A percentile compares a stretch with the other conserved stretches of the same genome.
Evolutionary conservation across 2,113 vertebrate species (phyloP).

Genomic region (Noctilio leporinus): DNA sequence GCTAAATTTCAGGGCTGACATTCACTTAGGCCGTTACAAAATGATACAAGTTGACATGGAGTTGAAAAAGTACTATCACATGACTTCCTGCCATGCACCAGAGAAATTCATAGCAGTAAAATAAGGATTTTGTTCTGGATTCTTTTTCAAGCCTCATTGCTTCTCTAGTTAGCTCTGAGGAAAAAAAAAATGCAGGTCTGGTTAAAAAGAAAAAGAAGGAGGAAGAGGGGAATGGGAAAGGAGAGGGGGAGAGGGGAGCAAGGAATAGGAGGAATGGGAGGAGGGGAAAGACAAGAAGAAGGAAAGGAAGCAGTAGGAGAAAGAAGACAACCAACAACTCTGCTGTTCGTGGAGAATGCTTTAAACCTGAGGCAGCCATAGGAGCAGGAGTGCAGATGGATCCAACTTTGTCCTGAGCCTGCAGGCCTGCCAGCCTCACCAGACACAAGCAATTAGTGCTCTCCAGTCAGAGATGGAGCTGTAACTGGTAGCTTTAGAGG

Average conservation of each 20-base stretch:
- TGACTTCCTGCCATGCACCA: constrained; percentile 40
- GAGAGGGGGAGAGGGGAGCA: background rate
- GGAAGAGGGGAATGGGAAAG: background rate
- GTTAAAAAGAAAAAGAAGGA: background rate
- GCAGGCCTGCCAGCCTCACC: background rate
- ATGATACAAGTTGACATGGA: constrained; percentile 50
- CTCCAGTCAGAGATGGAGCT: background rate
- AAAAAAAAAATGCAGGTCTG: constrained; percentile 11
- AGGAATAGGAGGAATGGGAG: background rate
- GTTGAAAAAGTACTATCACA: constrained; percentile 37
- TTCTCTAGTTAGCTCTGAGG: background rate
- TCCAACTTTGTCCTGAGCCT: background rate
- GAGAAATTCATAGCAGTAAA: constrained; percentile 22
- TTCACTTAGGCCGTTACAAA: constrained; percentile 30
- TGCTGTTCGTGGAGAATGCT: background rate
- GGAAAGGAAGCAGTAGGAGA: background rate
- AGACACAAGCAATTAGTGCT: background rate
- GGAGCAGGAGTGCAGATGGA: background rate
- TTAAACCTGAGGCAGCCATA: background rate
- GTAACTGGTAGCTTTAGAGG: background rate
- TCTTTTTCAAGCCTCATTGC: background rate
- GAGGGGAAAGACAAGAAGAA: background rate
- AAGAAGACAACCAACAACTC: background rate
- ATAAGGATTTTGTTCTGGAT: background rate
- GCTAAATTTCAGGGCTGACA: constrained; percentile 21